phyloP scores from a whole-genome alignment of 1,140 invertebrate species.

The Eubasilissa regina region DNA sequence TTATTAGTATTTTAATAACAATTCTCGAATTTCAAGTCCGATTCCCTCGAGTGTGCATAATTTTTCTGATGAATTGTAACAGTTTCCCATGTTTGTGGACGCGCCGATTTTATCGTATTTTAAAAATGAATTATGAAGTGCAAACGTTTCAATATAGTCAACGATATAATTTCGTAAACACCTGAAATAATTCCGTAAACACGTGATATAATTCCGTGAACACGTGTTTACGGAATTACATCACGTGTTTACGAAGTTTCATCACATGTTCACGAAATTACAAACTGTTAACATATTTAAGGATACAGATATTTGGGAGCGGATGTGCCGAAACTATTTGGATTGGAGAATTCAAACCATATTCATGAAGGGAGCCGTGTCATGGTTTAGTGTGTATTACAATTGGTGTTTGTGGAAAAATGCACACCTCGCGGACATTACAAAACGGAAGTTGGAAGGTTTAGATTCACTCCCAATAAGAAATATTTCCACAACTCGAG shows the following conservation, averaged over 20 bases:
- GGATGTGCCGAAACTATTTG: slow-evolving; percentile 32
- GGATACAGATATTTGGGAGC: slow-evolving; percentile 50
- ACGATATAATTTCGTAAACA: background rate
- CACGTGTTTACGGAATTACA: background rate
- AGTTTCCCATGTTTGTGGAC: background rate
- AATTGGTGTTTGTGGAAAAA: slow-evolving; percentile 54
- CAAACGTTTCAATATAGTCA: background rate
- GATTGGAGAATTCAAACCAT: slow-evolving; percentile 43
- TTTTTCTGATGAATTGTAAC: background rate
- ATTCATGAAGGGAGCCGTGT: slow-evolving; percentile 34
- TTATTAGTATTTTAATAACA: background rate
- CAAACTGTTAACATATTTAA: slow-evolving; percentile 27
- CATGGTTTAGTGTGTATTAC: slow-evolving; percentile 44
- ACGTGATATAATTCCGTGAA: background rate
- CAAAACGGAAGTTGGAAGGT: background rate
- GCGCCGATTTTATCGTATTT: background rate
- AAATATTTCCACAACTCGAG: slow-evolving; percentile 40
- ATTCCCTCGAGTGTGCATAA: background rate
- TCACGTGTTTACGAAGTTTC: background rate
- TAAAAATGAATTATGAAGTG: background rate
- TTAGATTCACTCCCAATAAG: slow-evolving; percentile 30
- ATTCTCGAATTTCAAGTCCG: background rate
- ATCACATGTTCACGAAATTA: background rate
- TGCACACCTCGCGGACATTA: slow-evolving; percentile 11
- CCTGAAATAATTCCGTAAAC: background rate